These are phyloP conservation scores for Leuciscus idus DNA, from an alignment of 2,113 vertebrate genomes.

Conservation along the genomic window DNA sequence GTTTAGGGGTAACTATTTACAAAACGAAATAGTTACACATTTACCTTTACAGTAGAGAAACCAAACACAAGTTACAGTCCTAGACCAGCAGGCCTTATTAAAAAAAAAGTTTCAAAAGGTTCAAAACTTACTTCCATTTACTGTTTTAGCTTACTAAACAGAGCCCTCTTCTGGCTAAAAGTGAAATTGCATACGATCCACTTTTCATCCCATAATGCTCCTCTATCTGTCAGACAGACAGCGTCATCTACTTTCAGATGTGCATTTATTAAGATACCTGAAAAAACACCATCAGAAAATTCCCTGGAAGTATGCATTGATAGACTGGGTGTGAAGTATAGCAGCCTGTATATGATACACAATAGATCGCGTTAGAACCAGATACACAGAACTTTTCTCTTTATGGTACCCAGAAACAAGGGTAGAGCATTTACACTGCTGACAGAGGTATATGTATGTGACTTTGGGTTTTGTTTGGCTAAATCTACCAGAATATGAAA, in stretches of 20 bases:
- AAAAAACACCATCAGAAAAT: slow-evolving; percentile 43
- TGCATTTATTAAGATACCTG: slow-evolving; percentile 51
- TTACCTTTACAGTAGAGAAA: slow-evolving; percentile 53
- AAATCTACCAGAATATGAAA: slow-evolving; percentile 14
- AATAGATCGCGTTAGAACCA: neutral
- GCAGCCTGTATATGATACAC: slow-evolving; percentile 31
- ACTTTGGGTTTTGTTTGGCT: slow-evolving; percentile 38
- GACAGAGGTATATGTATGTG: slow-evolving; percentile 52
- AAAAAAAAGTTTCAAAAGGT: slow-evolving; percentile 18
- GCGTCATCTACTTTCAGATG: slow-evolving; percentile 43
- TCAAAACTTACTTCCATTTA: slow-evolving; percentile 19
- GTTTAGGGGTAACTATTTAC: slow-evolving; percentile 62
- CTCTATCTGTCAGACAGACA: neutral
- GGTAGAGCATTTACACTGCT: slow-evolving; percentile 32
- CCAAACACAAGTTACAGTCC: slow-evolving; percentile 63
- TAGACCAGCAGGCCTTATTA: slow-evolving; percentile 65
- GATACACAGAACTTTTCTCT: slow-evolving; percentile 13
- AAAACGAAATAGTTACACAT: slow-evolving; percentile 57
- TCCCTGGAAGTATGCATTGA: slow-evolving; percentile 40
- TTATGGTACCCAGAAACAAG: slow-evolving; percentile 25
- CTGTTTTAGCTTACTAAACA: slow-evolving; percentile 48
- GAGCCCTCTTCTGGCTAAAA: slow-evolving; percentile 51
- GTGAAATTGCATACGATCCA: slow-evolving; percentile 51
- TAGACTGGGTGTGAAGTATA: slow-evolving; percentile 24
- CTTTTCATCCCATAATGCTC: slow-evolving; percentile 17